Evolutionary conservation across 1,140 invertebrate genomes (phyloP).

Genomic region (Eumaeus atala): DNA sequence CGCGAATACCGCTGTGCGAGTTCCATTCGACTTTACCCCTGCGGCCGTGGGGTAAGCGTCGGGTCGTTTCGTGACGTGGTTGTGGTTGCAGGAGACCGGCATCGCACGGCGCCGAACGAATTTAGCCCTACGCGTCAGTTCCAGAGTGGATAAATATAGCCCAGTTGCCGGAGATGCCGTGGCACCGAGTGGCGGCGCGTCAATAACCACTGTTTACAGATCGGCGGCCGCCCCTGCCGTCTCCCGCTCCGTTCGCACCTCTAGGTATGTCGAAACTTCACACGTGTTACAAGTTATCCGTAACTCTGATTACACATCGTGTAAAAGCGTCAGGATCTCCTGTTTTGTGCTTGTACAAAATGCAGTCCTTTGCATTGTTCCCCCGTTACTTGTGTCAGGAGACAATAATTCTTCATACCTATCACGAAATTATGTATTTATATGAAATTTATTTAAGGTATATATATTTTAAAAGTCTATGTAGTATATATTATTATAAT

Average conservation of each 20-base stretch:
- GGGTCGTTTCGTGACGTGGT: conserved; percentile 59
- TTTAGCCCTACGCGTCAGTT: conserved; percentile 66
- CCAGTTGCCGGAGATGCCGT: conserved; percentile 58
- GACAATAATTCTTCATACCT: too few species aligned
- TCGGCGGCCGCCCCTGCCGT: conserved; percentile 64
- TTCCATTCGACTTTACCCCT: conserved; percentile 37
- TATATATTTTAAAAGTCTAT: too few species aligned
- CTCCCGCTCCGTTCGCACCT: conserved; percentile 61
- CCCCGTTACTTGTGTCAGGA: too few species aligned
- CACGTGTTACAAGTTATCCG: conserved; percentile 46
- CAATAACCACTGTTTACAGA: conserved; percentile 70
- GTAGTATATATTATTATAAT: too few species aligned
- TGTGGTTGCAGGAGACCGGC: conserved; percentile 68
- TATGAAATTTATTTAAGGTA: too few species aligned
- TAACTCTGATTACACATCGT: conserved; percentile 41
- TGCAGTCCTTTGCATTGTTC: not conserved
- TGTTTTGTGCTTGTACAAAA: conserved; percentile 19
- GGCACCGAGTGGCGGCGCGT: conserved; percentile 61
- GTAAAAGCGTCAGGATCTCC: conserved; percentile 24
- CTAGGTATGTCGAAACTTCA: conserved; percentile 61
- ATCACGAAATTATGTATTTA: too few species aligned
- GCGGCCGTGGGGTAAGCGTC: conserved; percentile 37
- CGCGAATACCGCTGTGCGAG: conserved; percentile 61
- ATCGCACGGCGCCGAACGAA: conserved; percentile 64
- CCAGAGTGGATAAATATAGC: conserved; percentile 69